Conservation (phyloP, 2,797 vertebrate genomes). For the Gambusia yucatana region DNA sequence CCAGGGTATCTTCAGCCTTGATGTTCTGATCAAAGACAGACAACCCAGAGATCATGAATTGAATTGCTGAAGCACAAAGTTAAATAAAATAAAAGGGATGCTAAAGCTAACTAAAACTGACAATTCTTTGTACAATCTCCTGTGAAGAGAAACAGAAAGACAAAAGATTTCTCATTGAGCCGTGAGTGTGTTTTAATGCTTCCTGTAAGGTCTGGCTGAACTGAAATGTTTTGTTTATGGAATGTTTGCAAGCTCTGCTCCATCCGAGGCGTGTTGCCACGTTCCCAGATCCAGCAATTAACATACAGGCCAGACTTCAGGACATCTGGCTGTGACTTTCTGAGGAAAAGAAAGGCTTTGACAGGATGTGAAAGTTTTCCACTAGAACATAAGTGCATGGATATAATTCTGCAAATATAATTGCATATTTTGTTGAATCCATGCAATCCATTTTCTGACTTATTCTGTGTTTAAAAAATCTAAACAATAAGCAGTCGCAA, state of each 20-base stretch:
- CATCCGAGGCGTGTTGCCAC: not conserved
- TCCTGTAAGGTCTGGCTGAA: not conserved
- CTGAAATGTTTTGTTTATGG: conserved; percentile 6
- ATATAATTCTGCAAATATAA: not conserved
- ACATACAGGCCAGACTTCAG: not conserved
- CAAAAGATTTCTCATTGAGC: not conserved
- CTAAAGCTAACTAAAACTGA: not conserved
- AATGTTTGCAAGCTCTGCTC: not conserved
- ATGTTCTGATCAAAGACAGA: not conserved
- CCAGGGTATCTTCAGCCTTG: not conserved
- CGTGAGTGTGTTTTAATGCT: not conserved
- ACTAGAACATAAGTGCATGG: not conserved
- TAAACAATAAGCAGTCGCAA: not conserved
- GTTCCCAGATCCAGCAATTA: not conserved
- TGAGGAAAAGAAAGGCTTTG: not conserved
- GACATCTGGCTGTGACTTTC: conserved; percentile 11
- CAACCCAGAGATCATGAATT: not conserved
- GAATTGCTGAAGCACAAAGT: not conserved
- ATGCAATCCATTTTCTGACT: not conserved
- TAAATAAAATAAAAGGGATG: not conserved
- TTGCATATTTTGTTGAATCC: not conserved
- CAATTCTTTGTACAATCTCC: not conserved
- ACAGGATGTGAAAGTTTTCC: not conserved
- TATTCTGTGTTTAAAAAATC: not conserved
- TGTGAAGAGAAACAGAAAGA: not conserved